Evolutionary conservation across 2,113 vertebrate genomes (phyloP), one percentile per base, ranked within the genome.

Genomic region (Anseranas semipalmata): DNA sequence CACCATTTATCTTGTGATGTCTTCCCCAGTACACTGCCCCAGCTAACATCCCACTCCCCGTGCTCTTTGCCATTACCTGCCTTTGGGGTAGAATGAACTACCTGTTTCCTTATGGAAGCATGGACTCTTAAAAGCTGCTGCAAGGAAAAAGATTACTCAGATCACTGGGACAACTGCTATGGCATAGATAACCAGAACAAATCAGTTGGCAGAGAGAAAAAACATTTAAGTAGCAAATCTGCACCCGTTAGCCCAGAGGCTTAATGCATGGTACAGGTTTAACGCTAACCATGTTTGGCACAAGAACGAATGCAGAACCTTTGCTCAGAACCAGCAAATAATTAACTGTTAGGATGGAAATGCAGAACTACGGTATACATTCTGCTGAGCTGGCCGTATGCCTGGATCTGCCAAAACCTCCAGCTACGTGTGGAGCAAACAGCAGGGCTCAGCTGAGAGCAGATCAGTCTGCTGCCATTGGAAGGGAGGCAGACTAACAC

Each of bases 301-400:
- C 25, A 41, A 90, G 39, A 53, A 30, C 53, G 48, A 87, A 82
- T 27, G 63, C 32, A 92, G 70, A 93, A 76, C 39, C 56, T 90
- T 60, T 65, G 35, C 22, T 53, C 30, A 60, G 53, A 78, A 92
- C 0, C 28, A 73, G 33, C n/a, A 92, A 82, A 90, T 62, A 93
- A 91, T 70, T 84, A 68, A 10, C 82, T 43, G 25, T 45, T 46
- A 79, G 66, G 76, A 94, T 85, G 14, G 15, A 85, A 95, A 91
- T 30, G 53, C 43, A 70, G 65, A 89, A 46, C 24, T 90, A 68
- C 15, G 43, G 43, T 13, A 85, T 25, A 66, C 15, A 65, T 67
- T 89, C 25, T 75, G n/a, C 21, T 92, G 24, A 2, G 1, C 37
- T 71, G 45, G 43, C 50, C 75, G 74, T 46, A 46, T 8, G 35